Evolutionary conservation across 2,888 invertebrate genomes (phyloP).

Genomic region (Frankliniella fusca): DNA sequence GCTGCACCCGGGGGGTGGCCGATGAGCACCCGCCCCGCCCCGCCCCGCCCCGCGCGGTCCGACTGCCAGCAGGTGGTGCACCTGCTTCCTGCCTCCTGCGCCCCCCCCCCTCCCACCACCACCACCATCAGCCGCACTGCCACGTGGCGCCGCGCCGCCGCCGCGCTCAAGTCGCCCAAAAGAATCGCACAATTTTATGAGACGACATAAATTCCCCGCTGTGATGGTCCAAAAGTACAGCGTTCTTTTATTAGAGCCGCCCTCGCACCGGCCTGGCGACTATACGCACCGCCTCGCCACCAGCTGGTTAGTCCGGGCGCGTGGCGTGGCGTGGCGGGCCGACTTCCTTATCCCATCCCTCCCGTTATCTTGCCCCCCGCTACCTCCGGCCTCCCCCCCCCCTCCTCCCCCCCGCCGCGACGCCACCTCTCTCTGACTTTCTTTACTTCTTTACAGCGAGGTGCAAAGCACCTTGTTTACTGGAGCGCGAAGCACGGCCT

Average conservation of each 20-base stretch:
- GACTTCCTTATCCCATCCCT: background rate
- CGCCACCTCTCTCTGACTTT: background rate
- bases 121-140: background rate
- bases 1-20: too few relatives aligned
- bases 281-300: background rate
- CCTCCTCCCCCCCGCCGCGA: background rate
- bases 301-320: background rate
- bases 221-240: constrained; percentile 1
- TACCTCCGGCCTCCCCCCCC: background rate
- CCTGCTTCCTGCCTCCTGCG: background rate
- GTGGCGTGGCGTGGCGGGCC: too few relatives aligned
- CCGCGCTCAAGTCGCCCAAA: background rate
- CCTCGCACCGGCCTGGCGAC: background rate
- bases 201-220: constrained; percentile 14
- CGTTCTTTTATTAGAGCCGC: background rate
- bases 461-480: too few relatives aligned
- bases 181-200: constrained; percentile 20
- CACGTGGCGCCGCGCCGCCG: background rate
- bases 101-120: background rate
- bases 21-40: too few relatives aligned
- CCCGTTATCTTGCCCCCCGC: background rate
- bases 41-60: too few relatives aligned
- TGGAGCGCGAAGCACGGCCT: too few relatives aligned
- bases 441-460: too few relatives aligned
- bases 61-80: background rate